A percentile compares a stretch with the other conserved stretches of the same genome.
These are phyloP conservation scores for Allygus modestus DNA, from an alignment of 2,888 invertebrate genomes.

Conservation along the genomic window DNA sequence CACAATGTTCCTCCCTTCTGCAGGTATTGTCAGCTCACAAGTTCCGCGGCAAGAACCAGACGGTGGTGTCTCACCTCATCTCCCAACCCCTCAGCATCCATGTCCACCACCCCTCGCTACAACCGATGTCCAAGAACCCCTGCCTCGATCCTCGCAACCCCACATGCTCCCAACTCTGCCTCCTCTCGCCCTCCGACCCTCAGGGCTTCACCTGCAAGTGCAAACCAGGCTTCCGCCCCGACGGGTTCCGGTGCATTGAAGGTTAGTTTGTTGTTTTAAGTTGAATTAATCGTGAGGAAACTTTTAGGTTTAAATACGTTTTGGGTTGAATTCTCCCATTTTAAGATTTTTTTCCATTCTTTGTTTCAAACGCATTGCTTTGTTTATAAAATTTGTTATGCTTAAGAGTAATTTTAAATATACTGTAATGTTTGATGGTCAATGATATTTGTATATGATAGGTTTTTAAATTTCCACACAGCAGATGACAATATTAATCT, in stretches of 20 bases:
- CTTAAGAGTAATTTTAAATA: too few species aligned
- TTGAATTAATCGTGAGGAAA: too few species aligned
- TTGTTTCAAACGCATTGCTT: too few species aligned
- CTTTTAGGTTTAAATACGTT: too few species aligned
- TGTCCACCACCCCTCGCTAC: constrained; percentile 96
- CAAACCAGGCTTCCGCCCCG: constrained; percentile 87
- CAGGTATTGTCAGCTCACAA: constrained; percentile 89
- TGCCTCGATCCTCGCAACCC: constrained; percentile 77
- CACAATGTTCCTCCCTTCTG: too few species aligned
- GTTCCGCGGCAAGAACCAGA: constrained; percentile 93
- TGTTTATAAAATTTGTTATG: too few species aligned
- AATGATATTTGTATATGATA: too few species aligned
- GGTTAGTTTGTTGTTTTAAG: constrained; percentile 67
- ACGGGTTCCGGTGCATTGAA: constrained; percentile 85
- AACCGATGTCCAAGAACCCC: constrained; percentile 88
- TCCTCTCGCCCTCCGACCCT: constrained; percentile 87
- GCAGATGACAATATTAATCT: too few species aligned
- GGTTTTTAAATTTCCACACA: too few species aligned
- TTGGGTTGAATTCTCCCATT: too few species aligned
- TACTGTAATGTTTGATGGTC: too few species aligned
- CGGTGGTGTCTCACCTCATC: constrained; percentile 95
- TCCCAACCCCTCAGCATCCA: constrained; percentile 97
- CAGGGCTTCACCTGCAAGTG: constrained; percentile 93
- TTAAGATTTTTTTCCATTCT: too few species aligned
- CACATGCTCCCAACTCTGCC: constrained; percentile 93